Evolutionary conservation across 2,888 invertebrate species (phyloP), one percentile per base, ranked within the genome.

Genomic region (Myopa tessellatipennis): DNA sequence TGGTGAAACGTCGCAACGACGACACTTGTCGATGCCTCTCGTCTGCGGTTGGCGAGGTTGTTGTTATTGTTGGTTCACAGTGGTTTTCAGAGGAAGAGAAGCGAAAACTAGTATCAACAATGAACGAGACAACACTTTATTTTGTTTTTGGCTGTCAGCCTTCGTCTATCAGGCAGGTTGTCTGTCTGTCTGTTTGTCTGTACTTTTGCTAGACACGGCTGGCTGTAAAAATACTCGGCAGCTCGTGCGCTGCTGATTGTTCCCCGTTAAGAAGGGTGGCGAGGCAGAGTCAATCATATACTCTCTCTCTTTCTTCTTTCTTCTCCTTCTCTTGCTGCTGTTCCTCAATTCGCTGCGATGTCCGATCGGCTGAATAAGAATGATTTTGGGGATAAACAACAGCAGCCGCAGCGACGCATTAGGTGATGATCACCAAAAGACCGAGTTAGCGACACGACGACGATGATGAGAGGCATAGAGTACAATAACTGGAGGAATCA

Each of bases 1-100:
- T 70, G 70, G 60, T 70, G 61, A 52, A 76, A 76, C 60, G 76
- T 63, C 60, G 38, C 2, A 26, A 70, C 73, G 50, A 65, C 63
- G 55, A 77, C 67, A 45, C 34, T 63, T 16, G 68, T 34, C 50
- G 74, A n/a, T 58, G 58, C 26, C 40, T 3, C 26, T 52, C 52
- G 67, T 4, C 16, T 58, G n/a, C 38, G 74, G 40, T 26, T 2
- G 26, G 26, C 26, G 26, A 26, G 26, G 26, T 26, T 26, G 26
- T 26, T 26, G 26, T 26, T 26, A 2, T 26, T 26, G 26, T 26
- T 61, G 40, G 45, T 18, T 52, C 26, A 10, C 69, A 34, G 50
- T 18, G 69, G 26, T 26, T 40, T 67, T 12, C 67, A 38, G 34
- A 26, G 26, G 55, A 68, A 26, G 67, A 52, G 36, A 71, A 36